Percentiles rank a stretch among this genome's conserved stretches.
These are phyloP conservation scores for Phanerotoma sp. DNA, from an alignment of 2,888 invertebrate genomes.

Conservation along the genomic window DNA sequence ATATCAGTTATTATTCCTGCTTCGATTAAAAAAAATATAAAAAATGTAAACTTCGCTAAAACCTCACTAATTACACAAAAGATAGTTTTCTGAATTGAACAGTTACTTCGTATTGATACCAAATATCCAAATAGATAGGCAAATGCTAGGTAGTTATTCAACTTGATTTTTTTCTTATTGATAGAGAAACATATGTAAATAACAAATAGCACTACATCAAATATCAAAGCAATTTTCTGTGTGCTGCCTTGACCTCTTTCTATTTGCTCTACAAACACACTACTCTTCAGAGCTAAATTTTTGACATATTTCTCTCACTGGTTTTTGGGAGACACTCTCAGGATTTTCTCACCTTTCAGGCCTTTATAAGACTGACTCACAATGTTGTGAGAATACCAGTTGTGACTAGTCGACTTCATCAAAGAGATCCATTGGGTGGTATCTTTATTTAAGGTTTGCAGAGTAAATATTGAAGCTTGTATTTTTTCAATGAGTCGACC, in stretches of 20 bases:
- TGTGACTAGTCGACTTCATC: neutral
- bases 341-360: conserved; percentile 16
- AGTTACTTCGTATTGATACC: conserved; percentile 1
- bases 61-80: too few species aligned
- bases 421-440: neutral
- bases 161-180: conserved; percentile 1
- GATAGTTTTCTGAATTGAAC: too few species aligned
- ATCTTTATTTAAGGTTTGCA: conserved; percentile 35
- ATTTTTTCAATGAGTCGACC: neutral
- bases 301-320: neutral
- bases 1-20: too few species aligned
- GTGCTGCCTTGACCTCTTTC: conserved; percentile 27
- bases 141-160: conserved; percentile 9
- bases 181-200: conserved; percentile 8
- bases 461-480: conserved; percentile 23
- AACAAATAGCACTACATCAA: neutral
- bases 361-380: too few species aligned
- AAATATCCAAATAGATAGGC: neutral
- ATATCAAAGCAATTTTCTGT: conserved; percentile 2
- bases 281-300: conserved; percentile 24
- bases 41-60: too few species aligned
- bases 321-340: neutral
- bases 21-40: too few species aligned
- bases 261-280: conserved; percentile 48
- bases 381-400: neutral